These are phyloP conservation scores for Pandemis heparana DNA, from an alignment of 2,888 invertebrate species.

Conservation along the genomic window DNA sequence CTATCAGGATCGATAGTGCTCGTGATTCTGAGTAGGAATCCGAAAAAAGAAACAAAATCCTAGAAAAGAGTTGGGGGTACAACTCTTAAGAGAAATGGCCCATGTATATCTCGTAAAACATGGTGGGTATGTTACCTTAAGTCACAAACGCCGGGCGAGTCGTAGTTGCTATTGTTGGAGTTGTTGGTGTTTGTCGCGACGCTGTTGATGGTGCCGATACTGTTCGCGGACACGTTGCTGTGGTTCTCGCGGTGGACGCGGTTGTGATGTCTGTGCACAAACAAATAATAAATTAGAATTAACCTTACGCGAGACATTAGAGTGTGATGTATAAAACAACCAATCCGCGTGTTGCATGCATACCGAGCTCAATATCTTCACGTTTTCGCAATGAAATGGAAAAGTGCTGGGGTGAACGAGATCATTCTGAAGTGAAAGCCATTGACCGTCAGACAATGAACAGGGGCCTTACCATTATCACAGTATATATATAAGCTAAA, in stretches of 20 bases:
- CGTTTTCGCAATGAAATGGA: too few species aligned
- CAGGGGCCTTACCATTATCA: too few species aligned
- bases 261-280: conserved; percentile 87
- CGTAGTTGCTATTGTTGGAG: conserved; percentile 71
- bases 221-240: conserved; percentile 84
- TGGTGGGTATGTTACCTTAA: conserved; percentile 64
- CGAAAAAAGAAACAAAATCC: too few species aligned
- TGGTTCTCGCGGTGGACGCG: conserved; percentile 89
- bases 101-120: not conserved
- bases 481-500: too few species aligned
- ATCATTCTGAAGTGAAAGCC: too few species aligned
- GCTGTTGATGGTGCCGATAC: conserved; percentile 81
- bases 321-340: not conserved
- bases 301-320: not conserved
- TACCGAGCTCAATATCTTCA: too few species aligned
- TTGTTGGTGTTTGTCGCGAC: conserved; percentile 77
- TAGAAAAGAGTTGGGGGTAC: too few species aligned
- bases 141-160: conserved; percentile 83
- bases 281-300: conserved; percentile 9
- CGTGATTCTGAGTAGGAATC: too few species aligned
- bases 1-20: too few species aligned
- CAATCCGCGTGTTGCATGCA: not conserved
- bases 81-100: too few species aligned
- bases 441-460: too few species aligned
- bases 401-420: too few species aligned